Evolutionary conservation across 2,888 invertebrate species (phyloP), one percentile per base, ranked within the genome.

Genomic region (Yponomeuta sedellus): DNA sequence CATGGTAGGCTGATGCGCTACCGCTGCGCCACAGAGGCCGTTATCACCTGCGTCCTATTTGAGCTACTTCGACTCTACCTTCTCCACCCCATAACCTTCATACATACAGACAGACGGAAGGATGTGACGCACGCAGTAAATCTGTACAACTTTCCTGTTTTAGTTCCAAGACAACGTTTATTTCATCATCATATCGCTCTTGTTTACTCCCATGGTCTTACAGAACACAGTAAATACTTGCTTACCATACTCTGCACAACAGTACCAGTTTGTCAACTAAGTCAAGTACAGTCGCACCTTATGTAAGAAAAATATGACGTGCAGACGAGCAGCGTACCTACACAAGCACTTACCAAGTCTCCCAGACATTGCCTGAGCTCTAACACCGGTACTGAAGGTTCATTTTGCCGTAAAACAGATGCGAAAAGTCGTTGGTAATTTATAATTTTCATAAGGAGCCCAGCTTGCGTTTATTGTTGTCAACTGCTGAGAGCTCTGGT

Each of bases 251-350:
- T 76, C 75, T 25, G 1, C 66, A 16, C 70, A 76, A 73, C 65
- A 74, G 79, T 86, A 88, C 88, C 69, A 71, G 86, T 84, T 81
- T 79, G 79, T 83, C 83, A 75, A 81, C 81, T 78, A 80, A 81
- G 86, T 88, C 86, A 84, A 86, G 87, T 83, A 86, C 84, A 83
- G 75, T 77, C 77, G 72, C 69, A 70, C 75, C 77, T 86, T 86
- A 83, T 81, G 80, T 82, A 85, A 83, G 77, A 62, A 62, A 61
- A 34, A 62, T 62, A 52, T 52, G 44, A 52, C 59, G 59, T 59
- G 59, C 25, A 12, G 62, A 62, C 62, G 62, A 34, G 63, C 69
- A 52, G 16, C 44, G 44, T 69, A 70, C 70, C 72, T 66, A 75
- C 65, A 72, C 65, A 72, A 72, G 73, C 71, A 73, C 70, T 76